A percentile compares a stretch with the other conserved stretches of the same genome.
Conservation (phyloP, 2,888 invertebrate genomes). For the Bursaphelenchus okinawaensis region DNA sequence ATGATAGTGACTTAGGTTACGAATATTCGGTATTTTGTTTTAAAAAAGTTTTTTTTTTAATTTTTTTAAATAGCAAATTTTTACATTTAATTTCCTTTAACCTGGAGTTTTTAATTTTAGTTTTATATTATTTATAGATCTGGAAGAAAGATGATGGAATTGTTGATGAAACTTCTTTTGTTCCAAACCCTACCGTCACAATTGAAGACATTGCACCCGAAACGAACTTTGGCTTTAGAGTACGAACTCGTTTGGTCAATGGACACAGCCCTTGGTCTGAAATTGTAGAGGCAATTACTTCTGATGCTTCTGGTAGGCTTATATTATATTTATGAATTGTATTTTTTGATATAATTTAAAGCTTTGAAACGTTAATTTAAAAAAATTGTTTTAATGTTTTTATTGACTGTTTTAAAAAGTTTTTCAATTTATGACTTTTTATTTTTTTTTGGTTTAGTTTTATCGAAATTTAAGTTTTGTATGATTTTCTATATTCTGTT, state of each 20-base stretch:
- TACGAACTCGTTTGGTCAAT: slow-evolving; percentile 50
- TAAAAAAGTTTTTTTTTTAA: slow-evolving; percentile 14
- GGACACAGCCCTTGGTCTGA: slow-evolving; percentile 55
- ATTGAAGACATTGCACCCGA: slow-evolving; percentile 37
- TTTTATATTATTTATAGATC: background rate
- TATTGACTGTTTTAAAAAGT: no score
- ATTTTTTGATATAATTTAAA: slow-evolving; percentile 11
- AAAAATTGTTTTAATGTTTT: no score
- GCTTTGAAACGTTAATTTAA: background rate
- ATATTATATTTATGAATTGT: slow-evolving; percentile 5
- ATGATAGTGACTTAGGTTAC: slow-evolving; percentile 53
- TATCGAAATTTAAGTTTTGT: no score
- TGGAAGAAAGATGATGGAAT: slow-evolving; percentile 29
- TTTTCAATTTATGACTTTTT: no score
- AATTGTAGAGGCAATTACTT: slow-evolving; percentile 35
- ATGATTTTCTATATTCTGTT: no score
- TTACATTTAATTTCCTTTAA: background rate
- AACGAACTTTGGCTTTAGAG: slow-evolving; percentile 42
- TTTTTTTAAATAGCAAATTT: background rate
- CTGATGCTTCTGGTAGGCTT: slow-evolving; percentile 25
- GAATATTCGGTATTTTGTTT: slow-evolving; percentile 54
- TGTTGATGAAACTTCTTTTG: slow-evolving; percentile 44
- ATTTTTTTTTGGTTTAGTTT: no score
- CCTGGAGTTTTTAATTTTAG: background rate
- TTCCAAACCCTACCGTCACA: slow-evolving; percentile 37